Evolutionary conservation across 2,888 invertebrate genomes (phyloP), one percentile per base, ranked within the genome.

Genomic region (Tanypteryx hageni): DNA sequence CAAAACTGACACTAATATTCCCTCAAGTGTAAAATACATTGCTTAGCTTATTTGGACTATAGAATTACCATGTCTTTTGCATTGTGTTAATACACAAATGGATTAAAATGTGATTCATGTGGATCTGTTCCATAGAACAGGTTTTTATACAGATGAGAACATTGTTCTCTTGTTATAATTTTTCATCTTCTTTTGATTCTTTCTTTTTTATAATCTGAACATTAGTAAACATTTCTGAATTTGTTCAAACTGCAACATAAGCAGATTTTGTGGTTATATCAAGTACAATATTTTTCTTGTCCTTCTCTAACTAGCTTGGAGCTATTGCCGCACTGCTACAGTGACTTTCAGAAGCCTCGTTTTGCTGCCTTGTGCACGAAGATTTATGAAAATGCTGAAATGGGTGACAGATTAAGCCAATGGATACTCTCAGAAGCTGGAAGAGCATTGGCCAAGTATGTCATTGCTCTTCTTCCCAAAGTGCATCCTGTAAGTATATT

Each of bases 341-440:
- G 94, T 2, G 96, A 97, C 93, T 99, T 99, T 94, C 97, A 98
- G 94, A 99, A 99, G 94, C 96, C 98, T 0, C 96, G 96, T 93
- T 97, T 97, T 94, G 97, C 97, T 94, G 96, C 97, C 92, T 95
- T 98, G 76, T 97, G 98, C 94, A 96, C 96, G 93, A 97, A 97
- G 94, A 94, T 99, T 10, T 96, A 98, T 0, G 95, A 96, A 92
- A 96, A 97, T 92, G 97, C 98, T 0, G 96, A 96, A 92, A 95
- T 96, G 84, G 97, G 97, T 0, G 99, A 99, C 95, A 95, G 96
- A 0, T 95, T 99, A 2, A 97, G 97, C 93, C 94, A 95, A 18
- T 96, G 97, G 93, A 95, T 98, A 0, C 98, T 99, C 94, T 94
- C 95, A 93, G 95, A 98, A 95, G 97, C 97, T 94, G 97, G 98